Evolutionary conservation across 2,113 vertebrate species (phyloP).

Genomic region (Jaculus jaculus): DNA sequence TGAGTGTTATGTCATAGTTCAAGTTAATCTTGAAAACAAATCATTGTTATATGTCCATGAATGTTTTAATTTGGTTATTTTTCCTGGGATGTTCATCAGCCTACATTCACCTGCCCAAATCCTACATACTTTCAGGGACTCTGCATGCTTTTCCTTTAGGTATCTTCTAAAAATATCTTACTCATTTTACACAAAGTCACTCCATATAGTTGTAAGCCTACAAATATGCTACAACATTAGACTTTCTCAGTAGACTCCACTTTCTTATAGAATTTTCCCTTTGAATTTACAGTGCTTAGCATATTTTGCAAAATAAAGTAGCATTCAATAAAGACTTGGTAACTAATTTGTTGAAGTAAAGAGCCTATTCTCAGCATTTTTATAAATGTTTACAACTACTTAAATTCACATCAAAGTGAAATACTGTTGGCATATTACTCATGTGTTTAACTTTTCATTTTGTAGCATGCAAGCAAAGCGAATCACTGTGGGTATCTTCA

Average conservation of each 20-base stretch:
- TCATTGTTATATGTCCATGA: no score
- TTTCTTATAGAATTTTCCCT: background rate
- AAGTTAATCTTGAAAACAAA: background rate
- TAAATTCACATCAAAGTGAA: background rate
- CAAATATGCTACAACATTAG: background rate
- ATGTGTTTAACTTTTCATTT: background rate
- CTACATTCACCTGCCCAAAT: no score
- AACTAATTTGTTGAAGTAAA: background rate
- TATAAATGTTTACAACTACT: background rate
- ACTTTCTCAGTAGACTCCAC: background rate
- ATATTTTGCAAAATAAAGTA: background rate
- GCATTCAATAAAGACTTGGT: background rate
- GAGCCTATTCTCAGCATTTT: background rate
- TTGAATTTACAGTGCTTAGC: background rate
- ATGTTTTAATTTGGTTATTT: background rate
- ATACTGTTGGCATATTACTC: background rate
- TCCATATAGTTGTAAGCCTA: background rate
- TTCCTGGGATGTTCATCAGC: background rate
- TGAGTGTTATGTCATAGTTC: background rate
- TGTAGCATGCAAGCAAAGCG: background rate
- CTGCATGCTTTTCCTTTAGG: no score
- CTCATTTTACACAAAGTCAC: background rate
- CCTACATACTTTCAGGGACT: rapidly evolving
- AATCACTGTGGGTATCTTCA: background rate
- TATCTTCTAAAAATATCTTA: background rate